Conservation (phyloP, 2,888 invertebrate species). For the Drosophila pseudotakahashii region DNA sequence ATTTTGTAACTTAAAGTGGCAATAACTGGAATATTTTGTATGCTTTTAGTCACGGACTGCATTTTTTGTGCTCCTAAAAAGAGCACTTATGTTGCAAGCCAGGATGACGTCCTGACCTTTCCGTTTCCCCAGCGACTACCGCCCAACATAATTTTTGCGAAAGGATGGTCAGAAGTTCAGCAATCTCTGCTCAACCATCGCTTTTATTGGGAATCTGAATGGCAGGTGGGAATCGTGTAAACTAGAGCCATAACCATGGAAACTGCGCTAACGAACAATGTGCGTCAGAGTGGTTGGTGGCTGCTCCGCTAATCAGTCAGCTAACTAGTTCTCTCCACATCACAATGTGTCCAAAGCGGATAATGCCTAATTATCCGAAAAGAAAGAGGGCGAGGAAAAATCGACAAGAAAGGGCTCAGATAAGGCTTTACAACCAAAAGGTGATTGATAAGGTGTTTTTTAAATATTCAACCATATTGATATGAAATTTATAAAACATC, state of each 20-base stretch:
- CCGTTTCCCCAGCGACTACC: neutral
- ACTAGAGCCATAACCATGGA: slow-evolving; percentile 21
- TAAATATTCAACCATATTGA: too few relatives aligned
- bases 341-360: slow-evolving; percentile 7
- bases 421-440: too few relatives aligned
- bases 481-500: too few relatives aligned
- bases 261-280: slow-evolving; percentile 13
- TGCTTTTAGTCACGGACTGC: neutral
- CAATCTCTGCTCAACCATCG: neutral
- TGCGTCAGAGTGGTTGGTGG: slow-evolving; percentile 7
- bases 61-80: neutral
- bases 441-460: too few relatives aligned
- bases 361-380: slow-evolving; percentile 18
- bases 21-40: too few relatives aligned
- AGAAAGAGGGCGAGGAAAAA: neutral
- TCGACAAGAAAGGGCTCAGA: too few relatives aligned
- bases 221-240: slow-evolving; percentile 2
- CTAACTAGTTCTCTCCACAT: slow-evolving; percentile 5
- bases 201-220: neutral
- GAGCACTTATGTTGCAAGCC: neutral
- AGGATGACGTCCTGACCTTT: neutral
- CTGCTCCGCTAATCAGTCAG: slow-evolving; percentile 30
- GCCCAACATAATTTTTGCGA: neutral
- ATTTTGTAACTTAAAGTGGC: too few relatives aligned
- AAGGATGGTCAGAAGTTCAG: neutral